Evolutionary conservation across 2,113 vertebrate genomes (phyloP).

Genomic region (Paratilapia polleni): DNA sequence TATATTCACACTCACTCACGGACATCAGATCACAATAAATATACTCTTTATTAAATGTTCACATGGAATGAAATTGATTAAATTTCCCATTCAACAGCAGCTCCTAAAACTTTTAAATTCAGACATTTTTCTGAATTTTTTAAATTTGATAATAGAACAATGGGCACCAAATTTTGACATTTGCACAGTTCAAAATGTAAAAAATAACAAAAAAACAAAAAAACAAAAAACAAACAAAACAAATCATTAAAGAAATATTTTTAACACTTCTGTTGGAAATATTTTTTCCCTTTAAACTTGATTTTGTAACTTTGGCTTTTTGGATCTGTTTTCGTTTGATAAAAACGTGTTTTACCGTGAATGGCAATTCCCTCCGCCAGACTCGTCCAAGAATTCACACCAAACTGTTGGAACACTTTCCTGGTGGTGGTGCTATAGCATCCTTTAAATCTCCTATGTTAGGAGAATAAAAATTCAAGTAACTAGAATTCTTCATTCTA

Average conservation of each 20-base stretch:
- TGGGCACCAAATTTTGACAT: not conserved
- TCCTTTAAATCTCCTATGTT: not conserved
- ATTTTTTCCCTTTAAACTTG: not conserved
- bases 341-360: no score
- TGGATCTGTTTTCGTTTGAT: not conserved
- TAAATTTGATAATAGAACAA: not conserved
- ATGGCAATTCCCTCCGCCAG: no score
- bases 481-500: not conserved
- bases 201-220: no score
- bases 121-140: not conserved
- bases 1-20: not conserved
- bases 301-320: not conserved
- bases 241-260: no score
- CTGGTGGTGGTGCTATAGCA: conserved; percentile 34
- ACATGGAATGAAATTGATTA: not conserved
- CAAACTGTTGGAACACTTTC: not conserved
- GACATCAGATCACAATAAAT: not conserved
- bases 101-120: not conserved
- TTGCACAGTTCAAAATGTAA: not conserved
- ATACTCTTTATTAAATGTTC: not conserved
- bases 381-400: not conserved
- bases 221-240: no score
- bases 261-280: no score
- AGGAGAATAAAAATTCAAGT: not conserved
- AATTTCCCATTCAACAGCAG: not conserved